Evolutionary conservation across 2,797 vertebrate species (phyloP), one percentile per base, ranked within the genome.

Genomic region (Lepidocolaptes lacrymiger): DNA sequence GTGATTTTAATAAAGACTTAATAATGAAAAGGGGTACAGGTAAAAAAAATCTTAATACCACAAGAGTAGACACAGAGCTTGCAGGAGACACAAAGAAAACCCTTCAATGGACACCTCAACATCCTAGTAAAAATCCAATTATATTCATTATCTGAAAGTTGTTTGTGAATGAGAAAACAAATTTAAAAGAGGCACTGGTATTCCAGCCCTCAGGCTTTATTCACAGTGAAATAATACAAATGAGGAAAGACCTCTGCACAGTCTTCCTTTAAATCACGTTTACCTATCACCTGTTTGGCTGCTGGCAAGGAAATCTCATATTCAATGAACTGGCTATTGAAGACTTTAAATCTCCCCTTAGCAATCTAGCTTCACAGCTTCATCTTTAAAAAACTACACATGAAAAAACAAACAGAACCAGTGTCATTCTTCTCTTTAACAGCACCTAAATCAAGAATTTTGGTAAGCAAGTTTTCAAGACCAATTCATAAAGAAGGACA

Each of bases 1-100:
- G 32, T 64, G 4, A 88, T 91, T 94, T 91, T 86, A 93, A 92
- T 94, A 94, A 92, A 89, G 62, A 81, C 62, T 69, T 75, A 95
- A 81, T 66, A 89, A 94, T 52, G 56, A 83, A 95, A 94, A 92
- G 19, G 21, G 76, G 86, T 76, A 73, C 21, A 91, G 76, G 92
- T 90, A 7, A 91, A 67, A 67, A 64, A 55, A 56, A 20, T 6
- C 32, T 13, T 56, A 71, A 85, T 54, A 85, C 39, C 49, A 43
- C n/a, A 91, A 75, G n/a, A 67, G 49, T 39, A 94, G 46, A 61
- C 58, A 84, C 4, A 73, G 44, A 69, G 21, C 34, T 89, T 84
- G 58, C 54, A 63, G 51, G 32, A 85, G 58, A 91, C 51, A 76
- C 30, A 91, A 89, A 87, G 12, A 61, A 55, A 94, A 30, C 6